A percentile compares a stretch with the other conserved stretches of the same genome.
Evolutionary conservation across 1,140 invertebrate genomes (phyloP).

Genomic region (Drosophila pseudoananassae): DNA sequence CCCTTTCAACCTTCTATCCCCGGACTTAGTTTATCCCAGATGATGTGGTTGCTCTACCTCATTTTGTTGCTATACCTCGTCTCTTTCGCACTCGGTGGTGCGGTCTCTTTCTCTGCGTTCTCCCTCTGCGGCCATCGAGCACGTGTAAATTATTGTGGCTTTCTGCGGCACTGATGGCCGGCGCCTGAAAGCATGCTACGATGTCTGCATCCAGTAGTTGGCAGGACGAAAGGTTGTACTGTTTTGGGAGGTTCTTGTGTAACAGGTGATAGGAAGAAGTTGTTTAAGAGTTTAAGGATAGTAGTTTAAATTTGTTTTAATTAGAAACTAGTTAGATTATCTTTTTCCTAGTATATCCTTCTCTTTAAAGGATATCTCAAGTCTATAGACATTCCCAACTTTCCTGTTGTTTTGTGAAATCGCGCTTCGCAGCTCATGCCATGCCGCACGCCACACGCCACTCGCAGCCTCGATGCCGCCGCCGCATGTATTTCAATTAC

Average conservation of each 20-base stretch:
- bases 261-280: conserved; percentile 3
- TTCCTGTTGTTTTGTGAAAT: conserved; percentile 14
- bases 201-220: conserved; percentile 27
- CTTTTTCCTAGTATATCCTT: neutral
- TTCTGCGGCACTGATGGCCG: conserved; percentile 43
- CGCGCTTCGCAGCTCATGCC: conserved; percentile 23
- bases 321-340: neutral
- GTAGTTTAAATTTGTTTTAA: neutral
- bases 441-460: conserved; percentile 10
- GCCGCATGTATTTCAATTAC: conserved; percentile 81
- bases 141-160: conserved; percentile 73
- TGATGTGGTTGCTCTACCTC: conserved; percentile 32
- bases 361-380: neutral
- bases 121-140: conserved; percentile 27
- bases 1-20: conserved; percentile 37
- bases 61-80: neutral
- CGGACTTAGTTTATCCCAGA: conserved; percentile 41
- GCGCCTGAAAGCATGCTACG: conserved; percentile 48
- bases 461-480: conserved; percentile 50
- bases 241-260: neutral
- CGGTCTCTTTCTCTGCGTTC: too few species aligned
- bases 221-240: neutral
- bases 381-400: neutral
- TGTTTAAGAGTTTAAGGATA: too few species aligned
- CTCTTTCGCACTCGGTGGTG: neutral